phyloP scores from a whole-genome alignment of 2,888 invertebrate species.

The Volucella inflata region DNA sequence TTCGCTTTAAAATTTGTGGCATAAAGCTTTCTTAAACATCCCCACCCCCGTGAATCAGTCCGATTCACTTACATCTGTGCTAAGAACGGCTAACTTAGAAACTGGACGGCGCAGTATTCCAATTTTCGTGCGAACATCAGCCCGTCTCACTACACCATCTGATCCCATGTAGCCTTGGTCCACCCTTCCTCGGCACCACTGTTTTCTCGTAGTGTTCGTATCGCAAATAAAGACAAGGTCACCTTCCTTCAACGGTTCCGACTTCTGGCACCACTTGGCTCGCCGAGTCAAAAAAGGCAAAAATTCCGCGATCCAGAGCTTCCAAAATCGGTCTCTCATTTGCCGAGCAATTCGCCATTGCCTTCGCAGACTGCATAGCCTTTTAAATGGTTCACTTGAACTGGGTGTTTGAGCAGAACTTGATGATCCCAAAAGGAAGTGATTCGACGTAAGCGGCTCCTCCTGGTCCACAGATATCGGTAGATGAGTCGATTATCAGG shows the following conservation, averaged over 20 bases:
- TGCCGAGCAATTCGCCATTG: conserved; percentile 44
- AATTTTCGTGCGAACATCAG: conserved; percentile 30
- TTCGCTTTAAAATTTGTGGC: no score
- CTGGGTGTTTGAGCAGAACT: conserved; percentile 26
- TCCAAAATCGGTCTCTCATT: conserved; percentile 58
- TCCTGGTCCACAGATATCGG: conserved; percentile 8
- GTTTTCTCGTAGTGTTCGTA: conserved; percentile 28
- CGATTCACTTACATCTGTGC: conserved; percentile 3
- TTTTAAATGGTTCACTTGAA: no score
- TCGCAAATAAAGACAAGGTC: conserved; percentile 68
- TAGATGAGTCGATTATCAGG: conserved; percentile 33
- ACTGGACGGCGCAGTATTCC: background rate
- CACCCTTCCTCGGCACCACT: conserved; percentile 61
- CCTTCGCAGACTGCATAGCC: conserved; percentile 15
- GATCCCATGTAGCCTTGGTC: conserved; percentile 2
- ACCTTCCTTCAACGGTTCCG: conserved; percentile 38
- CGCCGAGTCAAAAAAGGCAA: conserved; percentile 60
- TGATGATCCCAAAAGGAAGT: background rate
- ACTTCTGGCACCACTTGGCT: conserved; percentile 57
- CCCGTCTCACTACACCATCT: conserved; percentile 46
- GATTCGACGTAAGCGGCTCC: conserved; percentile 27
- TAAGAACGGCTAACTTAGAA: background rate
- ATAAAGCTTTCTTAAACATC: background rate
- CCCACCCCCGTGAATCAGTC: background rate
- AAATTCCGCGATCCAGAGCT: conserved; percentile 61